Evolutionary conservation across 2,888 invertebrate genomes (phyloP).

Genomic region (Hypselothyrea guttata): DNA sequence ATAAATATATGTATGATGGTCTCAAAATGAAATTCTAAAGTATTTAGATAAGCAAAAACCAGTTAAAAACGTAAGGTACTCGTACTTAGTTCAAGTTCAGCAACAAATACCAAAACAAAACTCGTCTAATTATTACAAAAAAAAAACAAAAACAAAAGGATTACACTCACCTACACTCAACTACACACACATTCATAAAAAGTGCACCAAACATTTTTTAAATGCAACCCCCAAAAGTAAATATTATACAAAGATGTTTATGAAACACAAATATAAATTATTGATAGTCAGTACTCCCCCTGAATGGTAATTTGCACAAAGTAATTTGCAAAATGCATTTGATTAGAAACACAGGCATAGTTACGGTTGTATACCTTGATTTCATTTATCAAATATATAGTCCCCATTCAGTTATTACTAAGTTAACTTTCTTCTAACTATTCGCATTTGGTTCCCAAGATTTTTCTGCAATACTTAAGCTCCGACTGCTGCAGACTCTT

Average conservation of each 20-base stretch:
- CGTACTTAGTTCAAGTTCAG: conserved; percentile 56
- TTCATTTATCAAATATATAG: too few relatives aligned
- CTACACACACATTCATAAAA: conserved; percentile 22
- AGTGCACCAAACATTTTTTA: conserved; percentile 50
- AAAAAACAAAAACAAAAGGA: conserved; percentile 9
- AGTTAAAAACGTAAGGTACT: conserved; percentile 53
- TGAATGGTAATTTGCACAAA: conserved; percentile 49
- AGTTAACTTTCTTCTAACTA: too few relatives aligned
- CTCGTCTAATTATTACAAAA: conserved; percentile 6
- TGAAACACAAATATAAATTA: conserved; percentile 51
- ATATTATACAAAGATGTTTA: conserved; percentile 43
- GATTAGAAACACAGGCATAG: conserved; percentile 38
- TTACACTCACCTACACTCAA: conserved; percentile 18
- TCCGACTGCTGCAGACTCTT: conserved; percentile 23
- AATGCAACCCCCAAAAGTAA: conserved; percentile 35
- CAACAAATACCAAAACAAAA: conserved; percentile 7
- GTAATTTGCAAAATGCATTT: conserved; percentile 34
- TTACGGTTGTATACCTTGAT: conserved; percentile 70
- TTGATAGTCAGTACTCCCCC: conserved; percentile 48
- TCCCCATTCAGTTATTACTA: too few relatives aligned
- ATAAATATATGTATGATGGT: conserved; percentile 63
- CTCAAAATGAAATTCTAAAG: conserved; percentile 78
- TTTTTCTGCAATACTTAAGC: conserved; percentile 11
- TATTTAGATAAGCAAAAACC: conserved; percentile 70
- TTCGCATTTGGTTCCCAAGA: too few relatives aligned